Evolutionary conservation across 2,113 vertebrate species (phyloP).

Genomic region (Myiagra hebetior): DNA sequence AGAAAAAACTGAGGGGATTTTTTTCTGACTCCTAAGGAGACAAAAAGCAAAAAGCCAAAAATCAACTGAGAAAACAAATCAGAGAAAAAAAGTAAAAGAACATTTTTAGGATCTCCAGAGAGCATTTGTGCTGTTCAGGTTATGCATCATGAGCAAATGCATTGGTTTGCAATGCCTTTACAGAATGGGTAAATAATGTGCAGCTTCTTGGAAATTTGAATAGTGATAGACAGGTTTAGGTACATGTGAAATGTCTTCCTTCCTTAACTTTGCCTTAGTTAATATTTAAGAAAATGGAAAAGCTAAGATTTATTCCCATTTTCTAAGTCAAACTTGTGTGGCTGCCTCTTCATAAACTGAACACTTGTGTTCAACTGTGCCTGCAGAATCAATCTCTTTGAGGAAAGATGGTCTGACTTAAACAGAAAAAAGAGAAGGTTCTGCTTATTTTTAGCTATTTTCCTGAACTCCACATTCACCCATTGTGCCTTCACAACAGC

Average conservation of each 20-base stretch:
- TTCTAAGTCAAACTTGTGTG: background rate
- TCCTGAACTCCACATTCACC: background rate
- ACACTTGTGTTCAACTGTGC: background rate
- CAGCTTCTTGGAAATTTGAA: background rate
- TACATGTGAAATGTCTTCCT: background rate
- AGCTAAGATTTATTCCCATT: background rate
- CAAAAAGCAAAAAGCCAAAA: background rate
- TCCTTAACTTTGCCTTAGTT: background rate
- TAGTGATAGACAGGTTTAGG: background rate
- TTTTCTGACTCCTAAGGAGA: background rate
- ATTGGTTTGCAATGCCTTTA: background rate
- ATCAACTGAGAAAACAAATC: background rate
- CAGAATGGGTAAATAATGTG: background rate
- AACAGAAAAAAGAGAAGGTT: background rate
- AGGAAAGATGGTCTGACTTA: background rate
- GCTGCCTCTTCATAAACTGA: background rate
- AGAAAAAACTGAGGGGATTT: background rate
- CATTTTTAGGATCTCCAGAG: background rate
- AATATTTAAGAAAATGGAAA: background rate
- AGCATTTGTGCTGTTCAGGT: background rate
- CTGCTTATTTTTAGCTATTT: background rate
- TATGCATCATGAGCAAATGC: background rate
- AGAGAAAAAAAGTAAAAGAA: background rate
- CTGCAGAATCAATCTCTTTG: background rate
- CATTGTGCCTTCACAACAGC: background rate